Percentiles rank a stretch among this genome's conserved stretches.
Evolutionary conservation across 1,140 invertebrate species (phyloP).

Genomic region (Brachystomella parvula): DNA sequence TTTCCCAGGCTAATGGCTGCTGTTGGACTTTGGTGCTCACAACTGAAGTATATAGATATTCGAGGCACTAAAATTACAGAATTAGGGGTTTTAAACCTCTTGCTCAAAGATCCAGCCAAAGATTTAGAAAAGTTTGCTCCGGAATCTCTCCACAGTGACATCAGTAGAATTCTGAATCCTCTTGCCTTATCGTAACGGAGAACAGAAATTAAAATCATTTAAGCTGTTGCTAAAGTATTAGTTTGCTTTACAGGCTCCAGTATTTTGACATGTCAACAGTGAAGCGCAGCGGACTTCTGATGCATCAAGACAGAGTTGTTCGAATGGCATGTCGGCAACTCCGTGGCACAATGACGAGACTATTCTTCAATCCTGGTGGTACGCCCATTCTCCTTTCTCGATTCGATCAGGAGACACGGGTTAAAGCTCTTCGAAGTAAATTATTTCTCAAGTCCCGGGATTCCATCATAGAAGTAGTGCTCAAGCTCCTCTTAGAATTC

Average conservation of each 20-base stretch:
- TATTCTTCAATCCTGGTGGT: constrained; percentile 21
- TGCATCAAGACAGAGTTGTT: constrained; percentile 3
- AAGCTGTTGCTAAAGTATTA: too few species aligned
- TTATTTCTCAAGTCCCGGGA: constrained; percentile 5
- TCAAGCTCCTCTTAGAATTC: constrained; percentile 12
- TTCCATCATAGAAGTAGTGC: constrained; percentile 1
- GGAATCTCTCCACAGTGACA: not conserved
- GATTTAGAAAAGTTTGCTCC: not conserved
- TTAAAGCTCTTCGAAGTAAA: constrained; percentile 1
- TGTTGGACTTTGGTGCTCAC: constrained; percentile 24
- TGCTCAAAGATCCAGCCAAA: constrained; percentile 15
- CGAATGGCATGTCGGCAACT: constrained; percentile 17
- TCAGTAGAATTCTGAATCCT: not conserved
- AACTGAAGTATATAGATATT: constrained; percentile 29
- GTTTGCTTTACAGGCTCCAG: not conserved
- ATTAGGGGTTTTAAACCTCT: constrained; percentile 13
- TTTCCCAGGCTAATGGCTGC: constrained; percentile 13
- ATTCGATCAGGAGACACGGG: not conserved
- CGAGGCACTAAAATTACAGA: constrained; percentile 20
- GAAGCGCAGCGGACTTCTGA: not conserved
- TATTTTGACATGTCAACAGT: constrained; percentile 29
- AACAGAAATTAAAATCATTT: too few species aligned
- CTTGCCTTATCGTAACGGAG: not conserved
- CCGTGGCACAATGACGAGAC: constrained; percentile 11
- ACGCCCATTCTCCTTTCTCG: not conserved